Conservation (phyloP, 1,140 invertebrate genomes). For the Drosophila sturtevanti region DNA sequence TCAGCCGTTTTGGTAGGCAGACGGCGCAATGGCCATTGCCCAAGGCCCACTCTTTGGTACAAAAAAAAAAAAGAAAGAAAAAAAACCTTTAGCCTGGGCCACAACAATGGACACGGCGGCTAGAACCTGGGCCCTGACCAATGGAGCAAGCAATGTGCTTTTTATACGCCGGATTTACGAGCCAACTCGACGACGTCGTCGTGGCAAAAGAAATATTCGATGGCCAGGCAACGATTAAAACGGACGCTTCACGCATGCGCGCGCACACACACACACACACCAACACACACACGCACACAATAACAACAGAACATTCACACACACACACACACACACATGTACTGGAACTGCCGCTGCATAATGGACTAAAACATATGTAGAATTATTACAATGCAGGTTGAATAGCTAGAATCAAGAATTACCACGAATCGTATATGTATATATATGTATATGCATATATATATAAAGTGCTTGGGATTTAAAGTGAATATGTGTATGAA, state of each 20-base stretch:
- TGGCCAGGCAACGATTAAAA: slow-evolving; percentile 79
- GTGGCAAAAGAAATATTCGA: slow-evolving; percentile 77
- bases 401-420: background rate
- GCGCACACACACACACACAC: slow-evolving; percentile 44
- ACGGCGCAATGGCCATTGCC: slow-evolving; percentile 32
- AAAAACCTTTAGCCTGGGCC: slow-evolving; percentile 29
- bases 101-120: slow-evolving; percentile 53
- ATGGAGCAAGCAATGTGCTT: slow-evolving; percentile 65
- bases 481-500: background rate
- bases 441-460: background rate
- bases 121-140: slow-evolving; percentile 38
- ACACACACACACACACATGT: slow-evolving; percentile 48
- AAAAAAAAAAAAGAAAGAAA: no score
- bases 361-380: slow-evolving; percentile 43
- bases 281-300: slow-evolving; percentile 21
- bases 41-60: slow-evolving; percentile 34
- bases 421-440: background rate
- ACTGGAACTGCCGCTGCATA: slow-evolving; percentile 31
- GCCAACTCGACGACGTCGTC: slow-evolving; percentile 61
- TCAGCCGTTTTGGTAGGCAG: slow-evolving; percentile 75
- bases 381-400: slow-evolving; percentile 24
- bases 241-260: slow-evolving; percentile 79
- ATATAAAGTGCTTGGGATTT: background rate
- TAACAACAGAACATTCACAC: slow-evolving; percentile 14
- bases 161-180: slow-evolving; percentile 78